These are phyloP conservation scores for Epizoanthus fatuus DNA, from an alignment of 92 coral and sea anemone genomes.

Conservation along the genomic window DNA sequence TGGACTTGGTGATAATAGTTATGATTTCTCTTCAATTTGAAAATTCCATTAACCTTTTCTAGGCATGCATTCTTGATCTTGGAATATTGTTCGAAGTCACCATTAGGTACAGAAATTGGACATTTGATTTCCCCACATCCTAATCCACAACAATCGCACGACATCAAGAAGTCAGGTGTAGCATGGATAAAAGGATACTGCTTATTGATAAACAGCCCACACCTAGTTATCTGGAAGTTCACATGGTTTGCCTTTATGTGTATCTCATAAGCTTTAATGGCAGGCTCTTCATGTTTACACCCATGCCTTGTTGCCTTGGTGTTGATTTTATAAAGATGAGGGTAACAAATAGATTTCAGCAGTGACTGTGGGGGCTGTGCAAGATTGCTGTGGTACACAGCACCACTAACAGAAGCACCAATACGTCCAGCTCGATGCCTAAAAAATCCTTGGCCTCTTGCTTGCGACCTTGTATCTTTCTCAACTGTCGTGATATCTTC, in stretches of 20 bases:
- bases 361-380: conserved; percentile 68
- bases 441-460: conserved; percentile 53
- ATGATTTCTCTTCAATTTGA: conserved; percentile 45
- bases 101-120: conserved; percentile 27
- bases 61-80: conserved; percentile 45
- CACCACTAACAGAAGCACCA: conserved; percentile 63
- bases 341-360: conserved; percentile 67
- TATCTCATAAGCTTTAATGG: conserved; percentile 50
- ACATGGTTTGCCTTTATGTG: conserved; percentile 58
- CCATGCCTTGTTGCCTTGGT: conserved; percentile 66
- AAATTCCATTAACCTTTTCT: conserved; percentile 30
- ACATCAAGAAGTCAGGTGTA: conserved; percentile 68
- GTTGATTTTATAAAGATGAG: conserved; percentile 49
- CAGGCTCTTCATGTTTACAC: conserved; percentile 65
- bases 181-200: conserved; percentile 74
- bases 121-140: conserved; percentile 79
- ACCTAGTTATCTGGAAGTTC: conserved; percentile 52
- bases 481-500: conserved; percentile 47
- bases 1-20: conserved; percentile 50
- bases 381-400: conserved; percentile 52
- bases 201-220: conserved; percentile 68
- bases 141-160: conserved; percentile 73
- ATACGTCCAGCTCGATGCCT: conserved; percentile 76
- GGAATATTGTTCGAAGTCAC: conserved; percentile 49
- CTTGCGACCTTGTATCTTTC: conserved; percentile 49